Conservation (phyloP, 2,797 vertebrate genomes). For the Momotus momota region DNA sequence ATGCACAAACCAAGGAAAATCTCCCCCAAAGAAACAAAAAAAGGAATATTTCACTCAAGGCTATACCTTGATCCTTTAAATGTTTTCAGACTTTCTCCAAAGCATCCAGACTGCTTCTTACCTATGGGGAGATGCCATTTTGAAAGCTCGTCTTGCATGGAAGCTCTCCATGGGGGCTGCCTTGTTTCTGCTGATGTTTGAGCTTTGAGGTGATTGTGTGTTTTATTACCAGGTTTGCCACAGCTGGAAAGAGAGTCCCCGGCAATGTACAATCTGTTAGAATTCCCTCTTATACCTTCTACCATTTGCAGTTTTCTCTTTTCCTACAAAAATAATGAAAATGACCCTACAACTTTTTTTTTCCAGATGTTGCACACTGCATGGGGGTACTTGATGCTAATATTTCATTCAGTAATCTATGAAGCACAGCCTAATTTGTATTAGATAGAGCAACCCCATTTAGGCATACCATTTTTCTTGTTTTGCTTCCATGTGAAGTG, state of each 20-base stretch:
- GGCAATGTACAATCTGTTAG: conserved; percentile 62
- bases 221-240: conserved; percentile 66
- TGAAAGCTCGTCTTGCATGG: conserved; percentile 44
- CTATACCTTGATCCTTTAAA: conserved; percentile 48
- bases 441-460: background rate
- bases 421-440: background rate
- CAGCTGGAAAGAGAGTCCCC: conserved; percentile 52
- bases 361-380: conserved; percentile 61
- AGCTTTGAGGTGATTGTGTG: conserved; percentile 42
- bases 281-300: conserved; percentile 48
- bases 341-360: conserved; percentile 46
- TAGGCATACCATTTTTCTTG: background rate
- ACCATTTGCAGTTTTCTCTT: conserved; percentile 53
- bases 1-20: background rate
- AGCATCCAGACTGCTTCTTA: conserved; percentile 5
- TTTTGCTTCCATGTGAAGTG: background rate
- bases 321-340: conserved; percentile 54
- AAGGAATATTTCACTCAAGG: background rate
- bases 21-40: background rate
- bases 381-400: conserved; percentile 12
- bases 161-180: conserved; percentile 46
- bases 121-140: conserved; percentile 53
- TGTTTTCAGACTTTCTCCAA: conserved; percentile 47
- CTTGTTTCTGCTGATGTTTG: conserved; percentile 67
- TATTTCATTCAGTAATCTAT: conserved; percentile 47